Evolutionary conservation across 2,797 vertebrate species (phyloP), one percentile per base, ranked within the genome.

Genomic region (Eutrigla gurnardus): DNA sequence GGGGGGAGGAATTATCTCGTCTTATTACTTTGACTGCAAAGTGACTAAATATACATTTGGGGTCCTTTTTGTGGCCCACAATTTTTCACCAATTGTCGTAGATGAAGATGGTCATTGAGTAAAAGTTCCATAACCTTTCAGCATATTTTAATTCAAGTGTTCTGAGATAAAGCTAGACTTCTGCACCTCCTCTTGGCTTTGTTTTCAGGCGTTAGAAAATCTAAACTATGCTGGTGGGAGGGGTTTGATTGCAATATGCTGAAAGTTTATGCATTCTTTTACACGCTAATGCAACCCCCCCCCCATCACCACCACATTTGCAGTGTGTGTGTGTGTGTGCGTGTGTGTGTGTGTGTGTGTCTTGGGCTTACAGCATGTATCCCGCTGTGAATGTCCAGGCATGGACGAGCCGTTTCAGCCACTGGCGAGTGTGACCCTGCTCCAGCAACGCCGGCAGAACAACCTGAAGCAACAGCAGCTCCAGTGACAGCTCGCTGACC

Each of bases 351-450:
- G 50, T 37, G 45, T 50, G 37, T 13, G 65, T 47, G 36, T 95
- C 91, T 72, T 3, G 2, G 18, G 25, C 92, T 94, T 93, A 99
- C 97, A 99, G 91, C 90, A 97, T 89, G 83, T 97, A 98, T 52
- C 97, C 98, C 15, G 96, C 96, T 3, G 96, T 96, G 67, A 97
- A 96, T 0, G 98, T 99, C 98, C 98, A 99, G 8, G 97, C 97
- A 53, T 97, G 94, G 80, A 99, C 96, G 0, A 99, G 96, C 9
- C 96, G 96, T 87, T 99, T 99, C 78, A 99, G 90, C 98, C 98
- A 99, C 89, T 98, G 97, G 3, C 97, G 95, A 1, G 94, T 95
- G 88, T 99, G 97, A 53, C 97, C 97, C 91, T 99, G 98, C 70
- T 98, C 97, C 78, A 98, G 86, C 76, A 98, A 85, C 0, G 97